These are phyloP conservation scores for Apistogramma diplotaenia DNA, from an alignment of 2,113 vertebrate species.

Conservation along the genomic window DNA sequence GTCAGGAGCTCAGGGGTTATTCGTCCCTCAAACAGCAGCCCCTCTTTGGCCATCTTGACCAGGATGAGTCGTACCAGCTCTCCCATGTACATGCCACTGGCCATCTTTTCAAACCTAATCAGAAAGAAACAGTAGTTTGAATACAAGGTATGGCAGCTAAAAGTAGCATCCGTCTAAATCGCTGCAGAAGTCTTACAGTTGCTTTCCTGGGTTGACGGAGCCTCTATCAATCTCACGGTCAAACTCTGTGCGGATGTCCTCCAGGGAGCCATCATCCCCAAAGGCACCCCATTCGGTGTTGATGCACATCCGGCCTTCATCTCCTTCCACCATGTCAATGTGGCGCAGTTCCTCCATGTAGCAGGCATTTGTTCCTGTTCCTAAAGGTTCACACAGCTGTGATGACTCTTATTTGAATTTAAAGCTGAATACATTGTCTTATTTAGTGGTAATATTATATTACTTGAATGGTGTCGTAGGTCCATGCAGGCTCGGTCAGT, in stretches of 20 bases:
- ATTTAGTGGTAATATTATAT: not conserved
- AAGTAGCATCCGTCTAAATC: not conserved
- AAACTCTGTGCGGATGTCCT: slow-evolving; percentile 90
- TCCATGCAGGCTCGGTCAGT: not conserved
- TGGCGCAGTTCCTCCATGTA: slow-evolving; percentile 98
- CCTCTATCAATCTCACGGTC: slow-evolving; percentile 91
- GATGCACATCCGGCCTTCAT: slow-evolving; percentile 96
- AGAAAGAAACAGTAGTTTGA: not conserved
- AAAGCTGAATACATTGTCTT: not conserved
- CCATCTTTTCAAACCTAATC: slow-evolving; percentile 97
- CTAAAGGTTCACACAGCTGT: slow-evolving; percentile 64
- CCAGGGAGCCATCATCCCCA: slow-evolving; percentile 86
- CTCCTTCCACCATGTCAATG: slow-evolving; percentile 94
- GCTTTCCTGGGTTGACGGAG: slow-evolving; percentile 90
- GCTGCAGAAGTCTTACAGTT: slow-evolving; percentile 80
- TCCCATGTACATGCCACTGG: slow-evolving; percentile 95
- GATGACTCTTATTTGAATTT: not conserved
- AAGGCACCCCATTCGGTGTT: slow-evolving; percentile 95
- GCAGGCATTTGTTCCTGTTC: slow-evolving; percentile 93
- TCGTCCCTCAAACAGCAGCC: slow-evolving; percentile 91
- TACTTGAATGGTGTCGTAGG: not conserved
- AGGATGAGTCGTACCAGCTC: slow-evolving; percentile 96
- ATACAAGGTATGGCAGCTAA: not conserved
- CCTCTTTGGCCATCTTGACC: slow-evolving; percentile 98
- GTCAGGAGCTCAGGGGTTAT: slow-evolving; percentile 96